These are phyloP conservation scores for Cataglyphis albicans DNA, from an alignment of 2,888 invertebrate species.

Conservation along the genomic window DNA sequence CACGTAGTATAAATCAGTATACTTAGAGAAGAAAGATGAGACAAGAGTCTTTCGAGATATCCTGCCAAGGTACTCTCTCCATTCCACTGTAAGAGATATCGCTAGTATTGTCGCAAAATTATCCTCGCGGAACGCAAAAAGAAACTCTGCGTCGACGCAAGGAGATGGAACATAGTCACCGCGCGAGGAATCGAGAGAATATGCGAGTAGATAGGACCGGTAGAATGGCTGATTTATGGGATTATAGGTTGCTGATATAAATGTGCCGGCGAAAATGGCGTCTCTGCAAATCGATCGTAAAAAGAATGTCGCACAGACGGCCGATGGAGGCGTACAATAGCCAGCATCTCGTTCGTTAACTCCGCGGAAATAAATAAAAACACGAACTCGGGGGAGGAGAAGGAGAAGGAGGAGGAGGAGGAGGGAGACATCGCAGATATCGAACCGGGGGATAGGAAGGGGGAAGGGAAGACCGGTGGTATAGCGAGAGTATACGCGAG, in stretches of 20 bases:
- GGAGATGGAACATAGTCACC: constrained; percentile 58
- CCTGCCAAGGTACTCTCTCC: constrained; percentile 36
- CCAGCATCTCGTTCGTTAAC: constrained; percentile 73
- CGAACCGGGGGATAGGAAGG: constrained; percentile 49
- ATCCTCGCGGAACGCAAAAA: constrained; percentile 56
- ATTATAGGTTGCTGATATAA: constrained; percentile 74
- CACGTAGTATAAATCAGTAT: constrained; percentile 29
- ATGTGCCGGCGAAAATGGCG: constrained; percentile 71
- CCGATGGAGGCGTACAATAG: constrained; percentile 70
- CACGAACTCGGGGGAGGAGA: constrained; percentile 54
- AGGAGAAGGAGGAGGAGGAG: not conserved
- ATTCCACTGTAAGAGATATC: constrained; percentile 63
- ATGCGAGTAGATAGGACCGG: constrained; percentile 53
- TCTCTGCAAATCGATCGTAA: constrained; percentile 74
- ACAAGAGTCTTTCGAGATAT: constrained; percentile 7
- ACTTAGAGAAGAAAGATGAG: constrained; percentile 19
- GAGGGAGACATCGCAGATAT: constrained; percentile 61
- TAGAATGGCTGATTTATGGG: constrained; percentile 73
- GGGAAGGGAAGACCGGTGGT: constrained; percentile 40
- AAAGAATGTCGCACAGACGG: constrained; percentile 68
- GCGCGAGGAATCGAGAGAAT: constrained; percentile 66
- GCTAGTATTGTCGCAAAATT: constrained; percentile 56
- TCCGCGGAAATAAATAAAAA: constrained; percentile 77
- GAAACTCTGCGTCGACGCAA: constrained; percentile 28
- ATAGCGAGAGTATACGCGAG: constrained; percentile 56